Evolutionary conservation across 2,113 vertebrate species (phyloP), one percentile per base, ranked within the genome.

Genomic region (Balaenoptera acutorostrata): DNA sequence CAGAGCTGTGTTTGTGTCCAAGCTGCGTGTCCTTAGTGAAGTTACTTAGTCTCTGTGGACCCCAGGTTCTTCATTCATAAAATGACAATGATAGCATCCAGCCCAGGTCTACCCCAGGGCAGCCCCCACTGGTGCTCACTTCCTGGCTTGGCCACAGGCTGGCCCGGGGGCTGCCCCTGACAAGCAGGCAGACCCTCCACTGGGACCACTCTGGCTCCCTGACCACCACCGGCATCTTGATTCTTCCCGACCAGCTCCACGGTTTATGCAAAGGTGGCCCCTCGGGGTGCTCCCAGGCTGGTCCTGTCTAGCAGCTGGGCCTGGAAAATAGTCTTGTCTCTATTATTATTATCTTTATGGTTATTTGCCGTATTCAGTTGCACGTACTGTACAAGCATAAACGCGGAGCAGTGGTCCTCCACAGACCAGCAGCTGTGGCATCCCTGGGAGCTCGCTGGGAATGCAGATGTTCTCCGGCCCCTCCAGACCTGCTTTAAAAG

Each of bases 331-430:
- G 14, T 6, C 39, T 18, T 46, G n/a, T 36, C 15, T 78, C 14
- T 31, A 27, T 33, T 36, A 1, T 9, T n/a, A 1, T 31, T 0
- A 3, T 3, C 27, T 18, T 52, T 52, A 17, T 52, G 52, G 1
- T 9, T 13, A 2, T 18, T 33, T 9, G 20, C 44, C 0, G 9
- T 33, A 0, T 61, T 20, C 7, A 3, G 29, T 3, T 1, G 12
- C 1, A 13, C 3, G 0, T 13, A 4, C 14, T 0, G 2, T 2
- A 5, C 2, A 1, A 1, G 8, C 44, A 0, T 2, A 1, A 4
- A 1, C 21, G 17, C 0, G 6, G 20, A 17, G 3, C 44, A 0
- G 80, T 0, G 11, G 57, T 1, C 0, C 41, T 41, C 8, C 2
- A 0, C 36, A 3, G 52, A 6, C 41, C 23, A 11, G 61, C 33